These are phyloP conservation scores for Macropis europaea DNA, from an alignment of 2,888 invertebrate species.

Conservation along the genomic window DNA sequence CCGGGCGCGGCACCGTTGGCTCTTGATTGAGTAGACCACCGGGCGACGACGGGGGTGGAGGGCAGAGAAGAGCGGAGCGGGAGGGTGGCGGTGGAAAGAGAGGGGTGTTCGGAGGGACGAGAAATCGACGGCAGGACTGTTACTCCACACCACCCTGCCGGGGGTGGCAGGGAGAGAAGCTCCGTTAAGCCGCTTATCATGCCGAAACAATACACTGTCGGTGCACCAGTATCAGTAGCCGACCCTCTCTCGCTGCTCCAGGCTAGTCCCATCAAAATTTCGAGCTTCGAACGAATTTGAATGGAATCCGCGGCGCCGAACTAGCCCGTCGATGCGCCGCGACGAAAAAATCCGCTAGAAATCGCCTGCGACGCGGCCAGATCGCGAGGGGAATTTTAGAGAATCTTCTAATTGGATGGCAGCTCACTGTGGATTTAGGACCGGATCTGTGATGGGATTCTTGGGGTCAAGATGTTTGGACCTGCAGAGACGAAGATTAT, in stretches of 20 bases:
- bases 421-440: too few species aligned
- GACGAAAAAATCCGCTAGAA: slow-evolving; percentile 48
- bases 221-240: slow-evolving; percentile 79
- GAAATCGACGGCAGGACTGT: slow-evolving; percentile 73
- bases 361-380: slow-evolving; percentile 46
- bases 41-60: too few species aligned
- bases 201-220: slow-evolving; percentile 80
- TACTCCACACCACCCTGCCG: slow-evolving; percentile 55
- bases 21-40: slow-evolving; percentile 64
- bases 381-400: too few species aligned
- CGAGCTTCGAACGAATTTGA: slow-evolving; percentile 74
- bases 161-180: slow-evolving; percentile 71
- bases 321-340: slow-evolving; percentile 60
- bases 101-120: slow-evolving; percentile 48
- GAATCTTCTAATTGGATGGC: too few species aligned
- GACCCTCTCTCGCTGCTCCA: slow-evolving; percentile 63
- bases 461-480: too few species aligned
- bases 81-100: not conserved
- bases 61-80: not conserved
- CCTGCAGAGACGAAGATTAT: too few species aligned
- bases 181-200: slow-evolving; percentile 80
- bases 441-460: too few species aligned
- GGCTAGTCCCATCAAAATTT: slow-evolving; percentile 74
- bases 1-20: slow-evolving; percentile 43
- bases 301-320: slow-evolving; percentile 68